Conservation (phyloP, 2,797 vertebrate species). For the Melanogrammus aeglefinus region DNA sequence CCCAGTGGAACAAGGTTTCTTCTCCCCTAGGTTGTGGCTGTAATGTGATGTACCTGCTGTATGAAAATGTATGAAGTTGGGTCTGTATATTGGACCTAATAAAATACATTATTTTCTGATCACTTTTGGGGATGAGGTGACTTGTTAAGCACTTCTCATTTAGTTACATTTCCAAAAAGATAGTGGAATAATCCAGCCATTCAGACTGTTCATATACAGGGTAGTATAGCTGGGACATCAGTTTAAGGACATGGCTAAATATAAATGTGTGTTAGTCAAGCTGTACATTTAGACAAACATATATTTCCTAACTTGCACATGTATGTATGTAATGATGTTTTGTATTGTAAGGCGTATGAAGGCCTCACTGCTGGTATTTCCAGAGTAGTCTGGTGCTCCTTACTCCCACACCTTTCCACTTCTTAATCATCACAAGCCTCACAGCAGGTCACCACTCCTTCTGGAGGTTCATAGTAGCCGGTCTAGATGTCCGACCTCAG, state of each 20-base stretch:
- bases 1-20: neutral
- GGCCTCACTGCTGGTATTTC: constrained; percentile 36
- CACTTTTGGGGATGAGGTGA: neutral
- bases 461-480: constrained; percentile 47
- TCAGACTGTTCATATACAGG: neutral
- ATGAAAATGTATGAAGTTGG: neutral
- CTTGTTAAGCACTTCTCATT: neutral
- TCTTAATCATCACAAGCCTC: constrained; percentile 62
- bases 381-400: constrained; percentile 42
- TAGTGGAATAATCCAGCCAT: neutral
- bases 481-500: constrained; percentile 53
- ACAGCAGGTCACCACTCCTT: constrained; percentile 55
- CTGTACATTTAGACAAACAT: neutral
- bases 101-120: too few relatives aligned
- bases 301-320: neutral
- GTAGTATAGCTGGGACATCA: neutral
- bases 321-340: neutral
- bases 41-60: neutral
- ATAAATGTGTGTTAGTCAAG: neutral
- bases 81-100: neutral
- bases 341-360: neutral
- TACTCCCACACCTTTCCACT: constrained; percentile 60
- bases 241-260: neutral
- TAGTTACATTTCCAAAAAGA: neutral
- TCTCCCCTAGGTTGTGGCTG: neutral